Conservation (phyloP, 2,113 vertebrate species). For the Pluvianellus socialis region DNA sequence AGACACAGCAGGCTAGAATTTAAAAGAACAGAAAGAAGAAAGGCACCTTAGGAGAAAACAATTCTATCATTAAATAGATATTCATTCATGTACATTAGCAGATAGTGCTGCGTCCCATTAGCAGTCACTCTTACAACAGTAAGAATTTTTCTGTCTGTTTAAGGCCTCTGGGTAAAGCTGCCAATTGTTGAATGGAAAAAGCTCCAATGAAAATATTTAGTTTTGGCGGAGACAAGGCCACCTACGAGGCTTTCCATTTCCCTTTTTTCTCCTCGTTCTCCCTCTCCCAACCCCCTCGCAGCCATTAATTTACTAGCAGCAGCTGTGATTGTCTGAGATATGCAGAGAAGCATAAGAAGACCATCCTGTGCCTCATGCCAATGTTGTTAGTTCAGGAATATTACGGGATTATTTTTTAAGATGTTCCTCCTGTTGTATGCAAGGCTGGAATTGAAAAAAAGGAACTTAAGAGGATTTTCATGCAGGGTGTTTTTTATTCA, state of each 20-base stretch:
- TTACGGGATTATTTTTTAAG: slow-evolving; percentile 20
- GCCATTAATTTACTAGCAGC: slow-evolving; percentile 39
- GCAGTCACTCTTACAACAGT: background rate
- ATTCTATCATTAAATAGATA: background rate
- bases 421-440: slow-evolving; percentile 1
- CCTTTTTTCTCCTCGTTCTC: background rate
- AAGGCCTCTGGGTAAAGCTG: slow-evolving; percentile 15
- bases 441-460: slow-evolving; percentile 19
- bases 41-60: background rate
- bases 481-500: slow-evolving; percentile 34
- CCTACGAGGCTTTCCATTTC: background rate
- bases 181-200: slow-evolving; percentile 28
- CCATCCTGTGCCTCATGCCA: slow-evolving; percentile 7
- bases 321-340: slow-evolving; percentile 48
- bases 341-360: background rate
- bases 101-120: background rate
- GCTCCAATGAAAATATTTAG: slow-evolving; percentile 45
- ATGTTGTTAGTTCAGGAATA: slow-evolving; percentile 38
- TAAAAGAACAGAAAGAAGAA: background rate
- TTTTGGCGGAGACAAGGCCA: slow-evolving; percentile 41
- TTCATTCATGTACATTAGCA: background rate
- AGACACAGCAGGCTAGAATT: background rate
- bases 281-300: background rate
- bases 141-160: background rate
- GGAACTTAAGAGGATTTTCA: slow-evolving; percentile 61